Percentiles rank a stretch among this genome's conserved stretches.
phyloP scores from a whole-genome alignment of 1,140 invertebrate genomes.

The Bombus sylvicola region DNA sequence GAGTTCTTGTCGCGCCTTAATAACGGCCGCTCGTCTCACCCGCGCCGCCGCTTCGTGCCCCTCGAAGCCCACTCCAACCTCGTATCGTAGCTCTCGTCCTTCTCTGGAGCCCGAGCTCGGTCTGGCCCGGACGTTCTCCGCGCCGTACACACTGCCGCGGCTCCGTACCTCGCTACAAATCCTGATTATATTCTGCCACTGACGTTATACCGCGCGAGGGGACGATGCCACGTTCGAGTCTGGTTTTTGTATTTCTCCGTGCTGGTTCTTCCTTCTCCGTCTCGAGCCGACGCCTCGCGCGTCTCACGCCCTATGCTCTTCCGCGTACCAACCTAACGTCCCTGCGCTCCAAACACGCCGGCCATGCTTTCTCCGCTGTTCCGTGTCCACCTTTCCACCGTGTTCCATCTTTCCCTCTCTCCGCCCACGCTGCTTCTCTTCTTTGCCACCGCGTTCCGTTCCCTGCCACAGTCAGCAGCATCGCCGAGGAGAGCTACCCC shows the following conservation, averaged over 20 bases:
- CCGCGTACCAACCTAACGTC: constrained; percentile 54
- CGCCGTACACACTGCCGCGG: constrained; percentile 2
- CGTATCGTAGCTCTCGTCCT: constrained; percentile 52
- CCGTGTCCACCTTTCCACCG: constrained; percentile 38
- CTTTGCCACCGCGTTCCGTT: constrained; percentile 18
- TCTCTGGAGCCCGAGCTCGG: constrained; percentile 41
- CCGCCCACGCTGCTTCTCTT: constrained; percentile 18
- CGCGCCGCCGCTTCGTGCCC: constrained; percentile 64
- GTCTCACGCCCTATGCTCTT: constrained; percentile 33
- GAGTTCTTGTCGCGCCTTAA: constrained; percentile 83
- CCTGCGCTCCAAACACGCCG: constrained; percentile 13
- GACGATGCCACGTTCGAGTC: constrained; percentile 78
- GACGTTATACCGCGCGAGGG: constrained; percentile 80
- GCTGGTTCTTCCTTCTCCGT: constrained; percentile 36
- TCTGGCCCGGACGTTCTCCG: constrained; percentile 41
- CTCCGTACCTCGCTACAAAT: constrained; percentile 80
- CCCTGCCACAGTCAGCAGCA: constrained; percentile 34
- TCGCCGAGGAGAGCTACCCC: constrained; percentile 41
- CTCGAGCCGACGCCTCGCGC: neutral
- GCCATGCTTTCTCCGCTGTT: no score
- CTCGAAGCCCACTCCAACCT: constrained; percentile 42
- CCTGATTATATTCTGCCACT: constrained; percentile 83
- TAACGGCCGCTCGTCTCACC: constrained; percentile 79
- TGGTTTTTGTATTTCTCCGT: constrained; percentile 81
- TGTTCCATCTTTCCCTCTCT: constrained; percentile 10